These are phyloP conservation scores for Halocynthia aurantium DNA, from an alignment of 23 tunicate genomes.

Conservation along the genomic window DNA sequence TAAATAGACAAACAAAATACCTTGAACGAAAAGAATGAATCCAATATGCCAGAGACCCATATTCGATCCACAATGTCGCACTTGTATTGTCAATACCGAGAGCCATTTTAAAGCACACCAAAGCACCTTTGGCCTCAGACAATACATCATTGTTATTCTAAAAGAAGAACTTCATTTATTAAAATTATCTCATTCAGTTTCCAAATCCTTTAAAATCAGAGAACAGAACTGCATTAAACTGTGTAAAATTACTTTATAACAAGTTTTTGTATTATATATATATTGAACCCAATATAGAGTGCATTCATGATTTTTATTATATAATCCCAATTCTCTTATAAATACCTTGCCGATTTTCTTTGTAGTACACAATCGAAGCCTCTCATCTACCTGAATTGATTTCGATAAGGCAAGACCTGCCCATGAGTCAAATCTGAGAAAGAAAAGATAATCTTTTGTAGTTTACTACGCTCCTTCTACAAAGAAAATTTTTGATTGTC, in stretches of 20 bases:
- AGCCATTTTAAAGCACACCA: conserved; percentile 72
- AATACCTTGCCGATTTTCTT: conserved; percentile 21
- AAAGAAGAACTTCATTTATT: no score
- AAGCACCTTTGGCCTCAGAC: conserved; percentile 28
- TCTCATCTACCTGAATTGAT: conserved; percentile 77
- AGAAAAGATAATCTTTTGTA: neutral
- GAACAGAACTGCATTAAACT: no score
- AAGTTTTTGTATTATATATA: no score
- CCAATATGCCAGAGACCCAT: conserved; percentile 90
- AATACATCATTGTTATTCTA: neutral
- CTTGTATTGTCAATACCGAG: conserved; percentile 51
- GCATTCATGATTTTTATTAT: no score
- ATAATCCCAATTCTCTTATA: neutral
- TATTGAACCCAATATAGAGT: no score
- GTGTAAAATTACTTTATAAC: no score
- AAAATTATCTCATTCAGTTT: no score
- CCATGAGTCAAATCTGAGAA: conserved; percentile 88
- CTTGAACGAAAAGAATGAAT: conserved; percentile 81
- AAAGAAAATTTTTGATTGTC: neutral
- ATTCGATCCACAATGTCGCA: conserved; percentile 81
- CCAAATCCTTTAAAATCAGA: no score
- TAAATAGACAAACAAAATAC: conserved; percentile 9
- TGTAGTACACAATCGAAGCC: conserved; percentile 60
- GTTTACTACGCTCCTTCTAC: neutral
- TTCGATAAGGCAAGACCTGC: conserved; percentile 90